Evolutionary conservation across 2,113 vertebrate species (phyloP).

Genomic region (Galeopterus variegatus): DNA sequence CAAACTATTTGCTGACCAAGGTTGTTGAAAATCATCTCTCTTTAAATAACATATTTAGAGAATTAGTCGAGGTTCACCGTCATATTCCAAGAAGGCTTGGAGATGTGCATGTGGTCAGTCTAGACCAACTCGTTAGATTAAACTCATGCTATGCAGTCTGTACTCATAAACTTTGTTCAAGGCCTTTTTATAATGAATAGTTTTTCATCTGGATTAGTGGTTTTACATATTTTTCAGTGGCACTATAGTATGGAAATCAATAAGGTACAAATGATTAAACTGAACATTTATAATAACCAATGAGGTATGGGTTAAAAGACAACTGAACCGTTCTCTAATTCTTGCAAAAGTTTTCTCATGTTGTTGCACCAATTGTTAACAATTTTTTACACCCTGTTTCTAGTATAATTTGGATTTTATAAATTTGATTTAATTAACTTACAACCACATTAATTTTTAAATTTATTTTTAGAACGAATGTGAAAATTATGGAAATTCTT

Average conservation of each 20-base stretch:
- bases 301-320: neutral
- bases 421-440: neutral
- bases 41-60: neutral
- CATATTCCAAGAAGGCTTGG: neutral
- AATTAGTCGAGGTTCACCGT: neutral
- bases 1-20: neutral
- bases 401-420: neutral
- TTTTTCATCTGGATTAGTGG: neutral
- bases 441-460: neutral
- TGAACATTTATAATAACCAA: neutral
- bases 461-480: neutral
- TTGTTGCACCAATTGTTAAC: neutral
- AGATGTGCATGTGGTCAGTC: neutral
- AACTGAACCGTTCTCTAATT: neutral
- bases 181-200: neutral
- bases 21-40: neutral
- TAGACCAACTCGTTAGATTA: neutral
- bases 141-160: neutral
- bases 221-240: neutral
- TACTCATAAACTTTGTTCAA: neutral
- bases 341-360: neutral
- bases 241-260: neutral
- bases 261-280: neutral
- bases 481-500: constrained; percentile 8
- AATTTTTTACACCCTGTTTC: neutral